These are phyloP conservation scores for Hedychridium roseum DNA, from an alignment of 2,888 invertebrate species.

Conservation along the genomic window DNA sequence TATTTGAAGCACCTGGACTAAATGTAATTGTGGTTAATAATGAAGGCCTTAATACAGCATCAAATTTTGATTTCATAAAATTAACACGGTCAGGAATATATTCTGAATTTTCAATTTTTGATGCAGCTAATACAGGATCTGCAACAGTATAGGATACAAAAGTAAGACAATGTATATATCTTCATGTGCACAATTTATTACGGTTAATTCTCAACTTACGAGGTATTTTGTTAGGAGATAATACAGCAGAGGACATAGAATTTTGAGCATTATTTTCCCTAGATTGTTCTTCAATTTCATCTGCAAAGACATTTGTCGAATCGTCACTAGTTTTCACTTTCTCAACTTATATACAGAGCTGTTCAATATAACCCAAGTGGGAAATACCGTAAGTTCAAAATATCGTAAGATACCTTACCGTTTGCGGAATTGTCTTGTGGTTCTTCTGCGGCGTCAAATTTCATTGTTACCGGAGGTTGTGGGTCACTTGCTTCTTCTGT, in stretches of 20 bases:
- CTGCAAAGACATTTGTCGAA: slow-evolving; percentile 26
- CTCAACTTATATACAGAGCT: slow-evolving; percentile 5
- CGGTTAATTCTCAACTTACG: slow-evolving; percentile 27
- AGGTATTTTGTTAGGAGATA: slow-evolving; percentile 33
- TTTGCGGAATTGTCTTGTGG: slow-evolving; percentile 46
- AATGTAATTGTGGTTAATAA: slow-evolving; percentile 48
- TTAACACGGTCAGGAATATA: slow-evolving; percentile 37
- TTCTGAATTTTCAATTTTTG: slow-evolving; percentile 46
- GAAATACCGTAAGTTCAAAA: background rate
- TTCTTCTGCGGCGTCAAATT: slow-evolving; percentile 53
- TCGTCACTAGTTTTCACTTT: background rate
- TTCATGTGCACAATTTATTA: background rate
- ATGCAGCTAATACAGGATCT: slow-evolving; percentile 46
- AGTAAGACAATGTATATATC: background rate
- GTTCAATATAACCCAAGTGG: background rate
- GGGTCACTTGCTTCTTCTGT: slow-evolving; percentile 47
- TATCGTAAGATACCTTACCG: slow-evolving; percentile 38
- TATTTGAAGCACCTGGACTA: slow-evolving; percentile 34
- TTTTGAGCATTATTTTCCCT: slow-evolving; percentile 38
- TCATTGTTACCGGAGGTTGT: slow-evolving; percentile 47
- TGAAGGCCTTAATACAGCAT: slow-evolving; percentile 52
- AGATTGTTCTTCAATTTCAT: slow-evolving; percentile 40
- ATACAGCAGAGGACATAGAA: slow-evolving; percentile 30
- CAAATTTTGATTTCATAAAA: slow-evolving; percentile 45
- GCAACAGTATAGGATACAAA: slow-evolving; percentile 5